Percentiles rank a stretch among this genome's conserved stretches.
phyloP scores from a whole-genome alignment of 2,797 vertebrate genomes.

The Helostoma temminkii region DNA sequence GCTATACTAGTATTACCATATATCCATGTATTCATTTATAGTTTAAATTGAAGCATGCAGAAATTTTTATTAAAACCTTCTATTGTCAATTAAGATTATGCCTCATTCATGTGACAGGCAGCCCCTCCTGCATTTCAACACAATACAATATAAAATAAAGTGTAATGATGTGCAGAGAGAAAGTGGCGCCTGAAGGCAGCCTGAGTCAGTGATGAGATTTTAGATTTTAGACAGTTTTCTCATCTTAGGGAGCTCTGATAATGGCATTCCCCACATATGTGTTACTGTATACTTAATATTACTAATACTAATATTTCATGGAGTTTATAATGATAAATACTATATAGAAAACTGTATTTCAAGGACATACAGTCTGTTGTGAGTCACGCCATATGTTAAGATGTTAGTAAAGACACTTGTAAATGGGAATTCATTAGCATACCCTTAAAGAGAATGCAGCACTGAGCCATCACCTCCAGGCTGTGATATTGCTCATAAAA shows the following conservation, averaged over 20 bases:
- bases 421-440: constrained; percentile 64
- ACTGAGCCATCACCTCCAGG: constrained; percentile 50
- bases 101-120: constrained; percentile 23
- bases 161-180: constrained; percentile 31
- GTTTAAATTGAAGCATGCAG: background rate
- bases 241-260: constrained; percentile 22
- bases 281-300: constrained; percentile 32
- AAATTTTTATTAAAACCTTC: constrained; percentile 5
- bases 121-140: constrained; percentile 9
- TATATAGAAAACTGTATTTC: constrained; percentile 19
- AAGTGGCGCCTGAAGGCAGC: constrained; percentile 43
- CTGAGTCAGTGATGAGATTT: constrained; percentile 54
- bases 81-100: constrained; percentile 11
- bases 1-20: background rate
- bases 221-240: constrained; percentile 40
- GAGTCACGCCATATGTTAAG: constrained; percentile 46
- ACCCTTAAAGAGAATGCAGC: constrained; percentile 47
- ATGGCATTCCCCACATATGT: constrained; percentile 31
- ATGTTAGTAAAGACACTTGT: constrained; percentile 49
- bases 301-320: constrained; percentile 32
- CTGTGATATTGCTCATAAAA: constrained; percentile 63
- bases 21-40: background rate
- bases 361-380: constrained; percentile 43
- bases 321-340: constrained; percentile 32
- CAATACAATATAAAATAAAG: constrained; percentile 7